Percentiles rank a stretch among this genome's conserved stretches.
Evolutionary conservation across 92 coral and sea anemone species (phyloP).

Genomic region (Palythoa grandiflora): DNA sequence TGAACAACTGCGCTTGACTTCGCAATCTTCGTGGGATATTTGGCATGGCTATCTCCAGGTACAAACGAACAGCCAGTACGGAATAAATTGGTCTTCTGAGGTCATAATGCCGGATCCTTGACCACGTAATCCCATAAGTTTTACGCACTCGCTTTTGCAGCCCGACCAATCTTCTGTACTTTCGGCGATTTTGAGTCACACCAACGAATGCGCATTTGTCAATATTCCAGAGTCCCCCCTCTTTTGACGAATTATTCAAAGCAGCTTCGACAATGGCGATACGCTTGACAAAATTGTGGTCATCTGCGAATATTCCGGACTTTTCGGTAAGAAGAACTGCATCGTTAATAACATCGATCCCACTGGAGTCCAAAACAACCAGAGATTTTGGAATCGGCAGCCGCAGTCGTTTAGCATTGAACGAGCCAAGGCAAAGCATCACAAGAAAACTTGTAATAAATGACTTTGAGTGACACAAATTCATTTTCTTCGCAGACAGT

Average conservation of each 20-base stretch:
- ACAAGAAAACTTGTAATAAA: neutral
- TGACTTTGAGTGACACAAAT: constrained; percentile 18
- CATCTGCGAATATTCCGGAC: constrained; percentile 77
- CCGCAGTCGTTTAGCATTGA: constrained; percentile 70
- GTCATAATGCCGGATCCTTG: constrained; percentile 84
- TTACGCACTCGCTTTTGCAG: constrained; percentile 92
- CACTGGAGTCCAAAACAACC: constrained; percentile 74
- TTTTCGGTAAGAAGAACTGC: constrained; percentile 70
- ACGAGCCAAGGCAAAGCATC: constrained; percentile 14
- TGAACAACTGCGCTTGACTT: constrained; percentile 87
- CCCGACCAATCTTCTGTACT: constrained; percentile 76
- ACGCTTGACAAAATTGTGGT: constrained; percentile 85
- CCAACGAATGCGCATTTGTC: constrained; percentile 84
- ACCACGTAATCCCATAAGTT: constrained; percentile 94
- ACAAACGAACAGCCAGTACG: constrained; percentile 90
- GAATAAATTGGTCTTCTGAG: constrained; percentile 94
- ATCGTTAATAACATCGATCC: constrained; percentile 75
- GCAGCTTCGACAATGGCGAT: constrained; percentile 92
- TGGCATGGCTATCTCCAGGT: constrained; percentile 73
- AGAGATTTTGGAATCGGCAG: constrained; percentile 81
- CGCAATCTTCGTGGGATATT: constrained; percentile 81
- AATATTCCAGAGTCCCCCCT: constrained; percentile 95
- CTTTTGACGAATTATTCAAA: constrained; percentile 82
- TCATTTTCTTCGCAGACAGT: constrained; percentile 18
- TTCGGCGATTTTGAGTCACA: constrained; percentile 87